Evolutionary conservation across 2,797 vertebrate species (phyloP).

Genomic region (Choloepus didactylus): DNA sequence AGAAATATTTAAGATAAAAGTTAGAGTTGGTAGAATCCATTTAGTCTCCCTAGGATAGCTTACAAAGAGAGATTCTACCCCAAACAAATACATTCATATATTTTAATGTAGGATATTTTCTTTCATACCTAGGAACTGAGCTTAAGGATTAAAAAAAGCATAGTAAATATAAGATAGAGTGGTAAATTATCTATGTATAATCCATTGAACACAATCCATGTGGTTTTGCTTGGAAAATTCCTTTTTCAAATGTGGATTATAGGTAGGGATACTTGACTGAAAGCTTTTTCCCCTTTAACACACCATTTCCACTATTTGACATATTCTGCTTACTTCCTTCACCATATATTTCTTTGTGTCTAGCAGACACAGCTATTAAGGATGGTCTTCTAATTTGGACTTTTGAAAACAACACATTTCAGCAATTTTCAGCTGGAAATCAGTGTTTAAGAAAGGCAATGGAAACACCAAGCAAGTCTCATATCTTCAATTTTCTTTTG

Average conservation of each 20-base stretch:
- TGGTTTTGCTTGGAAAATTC: background rate
- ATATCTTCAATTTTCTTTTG: constrained; percentile 60
- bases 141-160: background rate
- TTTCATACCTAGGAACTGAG: constrained; percentile 21
- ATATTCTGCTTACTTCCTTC: constrained; percentile 11
- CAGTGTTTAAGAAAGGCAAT: background rate
- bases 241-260: background rate
- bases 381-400: background rate
- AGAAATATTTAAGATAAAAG: constrained; percentile 11
- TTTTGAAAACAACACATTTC: background rate
- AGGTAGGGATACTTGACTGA: background rate
- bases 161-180: background rate
- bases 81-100: constrained; percentile 19
- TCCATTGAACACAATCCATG: background rate
- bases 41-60: background rate
- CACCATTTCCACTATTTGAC: background rate
- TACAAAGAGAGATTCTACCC: background rate
- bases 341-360: background rate
- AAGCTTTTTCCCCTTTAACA: background rate
- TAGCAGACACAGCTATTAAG: background rate
- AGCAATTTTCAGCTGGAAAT: constrained; percentile 33
- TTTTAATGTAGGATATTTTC: background rate
- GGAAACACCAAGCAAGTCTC: background rate
- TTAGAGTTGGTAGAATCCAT: background rate
- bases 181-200: background rate